A percentile compares a stretch with the other conserved stretches of the same genome.
Conservation (phyloP, 2,888 invertebrate species). For the Cataglyphis rosenhaueri region DNA sequence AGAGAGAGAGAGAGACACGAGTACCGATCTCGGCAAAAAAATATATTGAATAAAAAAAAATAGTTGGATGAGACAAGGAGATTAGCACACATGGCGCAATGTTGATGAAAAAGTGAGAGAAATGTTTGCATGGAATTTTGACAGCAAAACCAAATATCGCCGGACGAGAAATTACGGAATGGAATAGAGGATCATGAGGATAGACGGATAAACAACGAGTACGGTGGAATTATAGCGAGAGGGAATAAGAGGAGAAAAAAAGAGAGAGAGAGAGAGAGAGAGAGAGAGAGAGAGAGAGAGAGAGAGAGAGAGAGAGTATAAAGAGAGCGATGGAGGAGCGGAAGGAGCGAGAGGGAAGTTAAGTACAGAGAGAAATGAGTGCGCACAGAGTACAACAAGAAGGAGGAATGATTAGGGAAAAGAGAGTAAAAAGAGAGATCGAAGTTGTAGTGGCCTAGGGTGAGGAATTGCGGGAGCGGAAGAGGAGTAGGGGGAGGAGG, state of each 20-base stretch:
- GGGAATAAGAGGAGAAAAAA: not conserved
- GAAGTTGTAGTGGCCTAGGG: constrained; percentile 26
- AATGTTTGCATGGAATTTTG: constrained; percentile 1
- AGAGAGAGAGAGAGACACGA: constrained; percentile 15
- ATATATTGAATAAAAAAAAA: constrained; percentile 49
- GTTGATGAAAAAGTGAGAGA: constrained; percentile 19
- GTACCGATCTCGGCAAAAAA: constrained; percentile 46
- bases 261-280: not conserved
- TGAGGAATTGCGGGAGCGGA: constrained; percentile 49
- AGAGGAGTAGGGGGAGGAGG: not conserved
- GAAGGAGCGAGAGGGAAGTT: constrained; percentile 49
- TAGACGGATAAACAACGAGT: constrained; percentile 30
- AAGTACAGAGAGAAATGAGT: constrained; percentile 51
- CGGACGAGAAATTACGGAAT: constrained; percentile 23
- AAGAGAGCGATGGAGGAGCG: constrained; percentile 28
- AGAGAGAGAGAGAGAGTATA: no score
- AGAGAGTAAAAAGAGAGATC: constrained; percentile 38
- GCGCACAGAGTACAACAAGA: constrained; percentile 36
- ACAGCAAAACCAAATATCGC: constrained; percentile 17
- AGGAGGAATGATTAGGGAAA: constrained; percentile 53
- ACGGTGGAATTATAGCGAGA: constrained; percentile 36
- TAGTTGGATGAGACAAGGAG: constrained; percentile 34
- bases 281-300: no score
- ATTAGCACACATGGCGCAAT: constrained; percentile 34
- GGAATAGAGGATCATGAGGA: constrained; percentile 24